phyloP scores from a whole-genome alignment of 2,888 invertebrate genomes.

The Norana najaformis region DNA sequence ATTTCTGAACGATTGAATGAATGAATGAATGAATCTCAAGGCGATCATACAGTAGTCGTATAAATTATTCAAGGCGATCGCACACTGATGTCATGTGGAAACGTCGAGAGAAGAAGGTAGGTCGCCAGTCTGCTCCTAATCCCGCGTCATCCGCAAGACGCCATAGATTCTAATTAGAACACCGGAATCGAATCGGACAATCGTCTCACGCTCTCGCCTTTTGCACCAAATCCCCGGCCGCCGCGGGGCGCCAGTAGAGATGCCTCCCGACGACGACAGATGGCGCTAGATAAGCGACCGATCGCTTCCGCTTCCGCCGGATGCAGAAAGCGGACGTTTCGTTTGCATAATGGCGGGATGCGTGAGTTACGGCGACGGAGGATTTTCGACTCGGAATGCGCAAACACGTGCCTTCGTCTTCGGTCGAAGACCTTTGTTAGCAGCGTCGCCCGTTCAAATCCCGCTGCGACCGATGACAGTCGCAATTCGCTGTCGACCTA shows the following conservation, averaged over 20 bases:
- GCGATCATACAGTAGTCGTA: background rate
- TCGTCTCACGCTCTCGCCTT: background rate
- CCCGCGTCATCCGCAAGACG: background rate
- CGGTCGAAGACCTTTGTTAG: background rate
- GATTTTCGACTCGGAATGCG: too few species aligned
- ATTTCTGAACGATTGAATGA: background rate
- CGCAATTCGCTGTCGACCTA: background rate
- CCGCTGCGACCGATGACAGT: background rate
- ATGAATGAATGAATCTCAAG: background rate
- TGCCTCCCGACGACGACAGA: background rate
- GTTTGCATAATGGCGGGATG: background rate
- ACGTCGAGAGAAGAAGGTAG: too few species aligned
- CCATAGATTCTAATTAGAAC: background rate
- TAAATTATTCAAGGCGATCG: background rate
- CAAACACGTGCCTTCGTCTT: too few species aligned
- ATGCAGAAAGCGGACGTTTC: too few species aligned
- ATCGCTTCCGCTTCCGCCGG: too few species aligned
- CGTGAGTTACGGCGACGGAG: too few species aligned
- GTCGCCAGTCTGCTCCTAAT: background rate
- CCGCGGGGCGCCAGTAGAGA: background rate
- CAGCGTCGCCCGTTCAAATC: background rate
- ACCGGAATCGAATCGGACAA: background rate
- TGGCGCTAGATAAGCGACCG: background rate
- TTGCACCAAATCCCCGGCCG: background rate
- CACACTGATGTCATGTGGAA: background rate